Conservation (phyloP, 2,888 invertebrate species). For the Coecobrya sp. region DNA sequence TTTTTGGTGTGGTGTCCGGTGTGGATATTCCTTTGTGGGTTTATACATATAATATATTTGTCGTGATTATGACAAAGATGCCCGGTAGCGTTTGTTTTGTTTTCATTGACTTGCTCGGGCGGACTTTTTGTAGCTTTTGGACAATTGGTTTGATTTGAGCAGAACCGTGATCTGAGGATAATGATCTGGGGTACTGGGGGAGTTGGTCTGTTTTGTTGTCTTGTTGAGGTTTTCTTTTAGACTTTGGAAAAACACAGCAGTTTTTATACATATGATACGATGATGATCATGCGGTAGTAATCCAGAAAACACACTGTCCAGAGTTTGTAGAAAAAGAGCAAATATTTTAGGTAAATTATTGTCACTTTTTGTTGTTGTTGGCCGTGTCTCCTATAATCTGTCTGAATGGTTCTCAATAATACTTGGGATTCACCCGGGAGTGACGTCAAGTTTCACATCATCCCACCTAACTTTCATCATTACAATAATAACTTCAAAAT, state of each 20-base stretch:
- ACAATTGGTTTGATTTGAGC: background rate
- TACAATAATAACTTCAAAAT: slow-evolving; percentile 85
- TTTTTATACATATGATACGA: background rate
- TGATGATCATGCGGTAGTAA: background rate
- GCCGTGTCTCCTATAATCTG: slow-evolving; percentile 46
- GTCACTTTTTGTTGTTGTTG: background rate
- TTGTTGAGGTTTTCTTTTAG: background rate
- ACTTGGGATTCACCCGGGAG: slow-evolving; percentile 85
- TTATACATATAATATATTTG: background rate
- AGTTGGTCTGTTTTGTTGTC: background rate
- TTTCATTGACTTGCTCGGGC: background rate
- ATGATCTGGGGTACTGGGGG: background rate
- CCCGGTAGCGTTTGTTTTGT: slow-evolving; percentile 31
- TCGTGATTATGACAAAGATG: slow-evolving; percentile 23
- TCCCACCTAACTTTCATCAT: slow-evolving; percentile 84
- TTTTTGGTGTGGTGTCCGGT: slow-evolving; percentile 2
- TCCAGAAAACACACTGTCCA: background rate
- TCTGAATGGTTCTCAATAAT: slow-evolving; percentile 86
- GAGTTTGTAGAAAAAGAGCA: background rate
- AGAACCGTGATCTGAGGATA: background rate
- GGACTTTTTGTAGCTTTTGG: background rate
- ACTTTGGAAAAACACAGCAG: background rate
- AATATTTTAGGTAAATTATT: background rate
- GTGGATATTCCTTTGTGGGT: background rate
- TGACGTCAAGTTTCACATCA: slow-evolving; percentile 86